These are phyloP conservation scores for Chinchilla lanigera DNA, from an alignment of 2,113 vertebrate genomes.

Conservation along the genomic window DNA sequence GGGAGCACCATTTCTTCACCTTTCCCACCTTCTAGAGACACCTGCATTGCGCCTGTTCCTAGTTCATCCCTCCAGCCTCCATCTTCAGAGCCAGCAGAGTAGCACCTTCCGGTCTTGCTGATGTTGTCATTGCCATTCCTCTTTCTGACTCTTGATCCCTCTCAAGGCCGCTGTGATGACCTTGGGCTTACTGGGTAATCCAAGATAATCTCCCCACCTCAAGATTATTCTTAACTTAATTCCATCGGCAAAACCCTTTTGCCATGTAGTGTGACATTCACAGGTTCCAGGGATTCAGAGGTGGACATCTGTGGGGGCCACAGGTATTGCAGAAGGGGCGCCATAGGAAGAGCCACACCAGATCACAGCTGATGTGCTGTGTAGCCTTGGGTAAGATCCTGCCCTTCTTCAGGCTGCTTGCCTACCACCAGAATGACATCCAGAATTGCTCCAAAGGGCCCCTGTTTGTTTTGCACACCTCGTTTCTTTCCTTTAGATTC, in stretches of 20 bases:
- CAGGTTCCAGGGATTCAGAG: neutral
- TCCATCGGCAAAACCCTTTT: neutral
- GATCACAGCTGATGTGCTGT: neutral
- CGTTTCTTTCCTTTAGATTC: neutral
- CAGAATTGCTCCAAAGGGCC: neutral
- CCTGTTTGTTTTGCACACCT: neutral
- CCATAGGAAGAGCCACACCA: neutral
- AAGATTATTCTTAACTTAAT: neutral
- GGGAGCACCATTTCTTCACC: neutral
- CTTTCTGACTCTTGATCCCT: neutral
- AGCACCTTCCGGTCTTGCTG: neutral
- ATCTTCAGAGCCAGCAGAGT: neutral
- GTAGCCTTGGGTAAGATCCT: neutral
- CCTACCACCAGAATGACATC: neutral
- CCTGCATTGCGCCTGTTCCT: neutral
- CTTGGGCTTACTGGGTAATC: neutral
- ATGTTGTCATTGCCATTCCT: neutral
- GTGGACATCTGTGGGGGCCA: neutral
- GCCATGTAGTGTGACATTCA: neutral
- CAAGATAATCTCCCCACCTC: neutral
- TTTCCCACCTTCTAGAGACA: neutral
- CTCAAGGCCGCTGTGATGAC: neutral
- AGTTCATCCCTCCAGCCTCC: neutral
- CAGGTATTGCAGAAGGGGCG: neutral
- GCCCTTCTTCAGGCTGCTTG: neutral